These are phyloP conservation scores for Ophioderma brevispina DNA, from an alignment of 35 echinoderm and acorn worm species.

Conservation along the genomic window DNA sequence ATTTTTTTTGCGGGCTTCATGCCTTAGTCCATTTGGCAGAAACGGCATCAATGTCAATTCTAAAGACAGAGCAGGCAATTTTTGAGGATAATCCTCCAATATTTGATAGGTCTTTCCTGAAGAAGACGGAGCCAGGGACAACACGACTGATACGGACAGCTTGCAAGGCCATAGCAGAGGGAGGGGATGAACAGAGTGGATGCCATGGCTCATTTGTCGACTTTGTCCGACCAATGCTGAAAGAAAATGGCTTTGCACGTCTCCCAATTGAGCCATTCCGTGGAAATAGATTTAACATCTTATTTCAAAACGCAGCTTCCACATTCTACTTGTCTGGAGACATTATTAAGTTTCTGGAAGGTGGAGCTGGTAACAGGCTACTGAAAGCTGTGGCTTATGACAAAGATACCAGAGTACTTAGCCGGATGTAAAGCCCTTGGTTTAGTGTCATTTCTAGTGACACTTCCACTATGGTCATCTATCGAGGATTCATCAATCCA, in stretches of 20 bases:
- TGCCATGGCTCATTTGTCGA: constrained; percentile 18
- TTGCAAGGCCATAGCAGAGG: constrained; percentile 39
- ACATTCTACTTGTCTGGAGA: constrained; percentile 23
- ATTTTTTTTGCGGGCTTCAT: constrained; percentile 55
- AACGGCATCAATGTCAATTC: not conserved
- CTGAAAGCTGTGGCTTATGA: constrained; percentile 30
- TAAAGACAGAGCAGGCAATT: constrained; percentile 21
- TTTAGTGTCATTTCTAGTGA: constrained; percentile 14
- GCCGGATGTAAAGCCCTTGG: constrained; percentile 59
- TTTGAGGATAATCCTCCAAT: not conserved
- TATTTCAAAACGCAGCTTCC: constrained; percentile 43
- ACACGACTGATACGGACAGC: constrained; percentile 53
- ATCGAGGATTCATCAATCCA: constrained; percentile 36
- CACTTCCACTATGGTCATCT: constrained; percentile 32
- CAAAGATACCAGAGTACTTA: constrained; percentile 13
- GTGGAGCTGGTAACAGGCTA: constrained; percentile 19
- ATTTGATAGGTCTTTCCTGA: constrained; percentile 24
- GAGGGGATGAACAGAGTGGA: constrained; percentile 49
- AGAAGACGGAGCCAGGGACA: constrained; percentile 38
- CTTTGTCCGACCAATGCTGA: too few species aligned
- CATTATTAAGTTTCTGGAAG: not conserved
- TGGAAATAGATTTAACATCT: too few species aligned
- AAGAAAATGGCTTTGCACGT: too few species aligned
- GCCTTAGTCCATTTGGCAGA: constrained; percentile 52
- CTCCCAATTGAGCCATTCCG: too few species aligned